Conservation (phyloP, 2,888 invertebrate species). For the Aleiodes alternator region DNA sequence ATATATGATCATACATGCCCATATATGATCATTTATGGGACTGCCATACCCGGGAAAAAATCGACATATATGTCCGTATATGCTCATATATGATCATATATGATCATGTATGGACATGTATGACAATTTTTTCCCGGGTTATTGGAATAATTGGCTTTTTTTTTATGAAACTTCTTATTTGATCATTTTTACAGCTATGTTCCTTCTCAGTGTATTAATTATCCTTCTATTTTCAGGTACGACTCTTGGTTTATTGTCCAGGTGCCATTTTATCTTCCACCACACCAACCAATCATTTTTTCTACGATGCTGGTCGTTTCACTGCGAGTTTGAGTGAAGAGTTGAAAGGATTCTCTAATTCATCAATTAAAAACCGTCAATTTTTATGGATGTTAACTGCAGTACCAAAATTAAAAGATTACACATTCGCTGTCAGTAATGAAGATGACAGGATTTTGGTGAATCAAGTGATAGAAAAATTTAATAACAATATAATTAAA, state of each 20-base stretch:
- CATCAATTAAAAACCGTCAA: slow-evolving; percentile 81
- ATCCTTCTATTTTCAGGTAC: slow-evolving; percentile 24
- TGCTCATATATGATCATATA: too few relatives aligned
- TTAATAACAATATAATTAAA: slow-evolving; percentile 80
- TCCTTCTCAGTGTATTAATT: too few relatives aligned
- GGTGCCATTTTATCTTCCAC: slow-evolving; percentile 72
- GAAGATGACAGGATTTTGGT: slow-evolving; percentile 78
- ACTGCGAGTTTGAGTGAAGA: slow-evolving; percentile 83
- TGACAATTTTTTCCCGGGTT: too few relatives aligned
- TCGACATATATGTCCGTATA: too few relatives aligned
- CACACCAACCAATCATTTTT: slow-evolving; percentile 79
- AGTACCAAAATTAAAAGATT: slow-evolving; percentile 83
- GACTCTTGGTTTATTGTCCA: slow-evolving; percentile 38
- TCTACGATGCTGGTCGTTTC: slow-evolving; percentile 85
- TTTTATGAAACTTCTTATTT: too few relatives aligned
- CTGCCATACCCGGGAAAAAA: too few relatives aligned
- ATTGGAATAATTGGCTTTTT: too few relatives aligned
- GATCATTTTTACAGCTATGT: too few relatives aligned
- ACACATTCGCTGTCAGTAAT: slow-evolving; percentile 83
- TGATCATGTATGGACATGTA: too few relatives aligned
- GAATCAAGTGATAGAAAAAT: slow-evolving; percentile 80
- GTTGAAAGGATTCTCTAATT: slow-evolving; percentile 85
- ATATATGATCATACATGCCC: too few relatives aligned
- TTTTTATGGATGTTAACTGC: slow-evolving; percentile 87
- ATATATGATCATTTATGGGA: too few relatives aligned